Evolutionary conservation across 2,113 vertebrate genomes (phyloP).

Genomic region (Syngnathus typhle): DNA sequence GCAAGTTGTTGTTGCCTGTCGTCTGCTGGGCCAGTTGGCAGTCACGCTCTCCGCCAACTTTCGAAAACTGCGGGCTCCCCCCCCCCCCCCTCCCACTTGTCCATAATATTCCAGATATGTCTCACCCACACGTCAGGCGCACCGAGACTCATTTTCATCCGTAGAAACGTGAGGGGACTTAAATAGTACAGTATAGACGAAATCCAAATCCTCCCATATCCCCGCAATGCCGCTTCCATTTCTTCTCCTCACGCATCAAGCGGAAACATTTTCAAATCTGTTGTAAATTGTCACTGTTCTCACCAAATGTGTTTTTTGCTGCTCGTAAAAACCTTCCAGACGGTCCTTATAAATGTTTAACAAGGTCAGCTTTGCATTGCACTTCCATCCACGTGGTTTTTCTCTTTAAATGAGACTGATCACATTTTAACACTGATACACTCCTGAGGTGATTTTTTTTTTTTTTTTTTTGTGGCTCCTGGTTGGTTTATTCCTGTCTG

Average conservation of each 20-base stretch:
- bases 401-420: constrained; percentile 26
- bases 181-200: not conserved
- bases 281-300: constrained; percentile 54
- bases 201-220: constrained; percentile 29
- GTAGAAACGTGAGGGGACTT: not conserved
- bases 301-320: constrained; percentile 46
- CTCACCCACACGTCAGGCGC: not conserved
- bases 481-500: not conserved
- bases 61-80: not conserved
- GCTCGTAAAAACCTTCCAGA: constrained; percentile 63
- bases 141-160: too few relatives aligned
- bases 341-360: constrained; percentile 68
- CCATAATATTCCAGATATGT: constrained; percentile 3
- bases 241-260: constrained; percentile 30
- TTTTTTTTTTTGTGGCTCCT: constrained; percentile 1
- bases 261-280: constrained; percentile 59
- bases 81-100: not conserved
- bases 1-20: constrained; percentile 10
- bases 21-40: constrained; percentile 14
- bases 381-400: constrained; percentile 29
- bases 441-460: constrained; percentile 7
- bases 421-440: constrained; percentile 16
- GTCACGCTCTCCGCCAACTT: constrained; percentile 4
- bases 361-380: constrained; percentile 52
- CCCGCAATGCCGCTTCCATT: constrained; percentile 14